phyloP scores from a whole-genome alignment of 2,888 invertebrate species.

The Tetragnatha montana region DNA sequence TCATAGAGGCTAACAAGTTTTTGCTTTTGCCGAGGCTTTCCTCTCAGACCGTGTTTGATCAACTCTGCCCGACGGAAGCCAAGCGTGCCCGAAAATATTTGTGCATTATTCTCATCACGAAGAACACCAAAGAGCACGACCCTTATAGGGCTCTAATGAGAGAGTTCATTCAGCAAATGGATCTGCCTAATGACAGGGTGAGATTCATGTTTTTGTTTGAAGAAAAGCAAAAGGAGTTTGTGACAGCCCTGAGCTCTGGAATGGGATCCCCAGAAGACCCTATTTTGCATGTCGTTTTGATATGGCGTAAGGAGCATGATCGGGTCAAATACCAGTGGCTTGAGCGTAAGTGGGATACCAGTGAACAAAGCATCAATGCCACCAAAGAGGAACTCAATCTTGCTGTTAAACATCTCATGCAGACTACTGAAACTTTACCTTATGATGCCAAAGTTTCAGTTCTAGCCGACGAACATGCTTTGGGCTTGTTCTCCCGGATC shows the following conservation, averaged over 20 bases:
- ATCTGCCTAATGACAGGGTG: conserved; percentile 71
- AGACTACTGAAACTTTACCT: conserved; percentile 84
- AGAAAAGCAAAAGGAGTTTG: conserved; percentile 88
- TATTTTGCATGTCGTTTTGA: conserved; percentile 86
- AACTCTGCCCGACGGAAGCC: conserved; percentile 92
- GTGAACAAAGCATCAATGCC: conserved; percentile 75
- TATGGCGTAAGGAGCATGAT: conserved; percentile 92
- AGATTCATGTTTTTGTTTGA: conserved; percentile 88
- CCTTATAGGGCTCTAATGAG: conserved; percentile 83
- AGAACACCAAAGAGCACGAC: conserved; percentile 79
- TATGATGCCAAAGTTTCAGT: conserved; percentile 85
- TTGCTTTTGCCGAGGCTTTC: conserved; percentile 91
- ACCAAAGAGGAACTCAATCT: conserved; percentile 81
- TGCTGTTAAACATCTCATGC: conserved; percentile 83
- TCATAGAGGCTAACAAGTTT: conserved; percentile 91
- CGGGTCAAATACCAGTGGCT: conserved; percentile 94
- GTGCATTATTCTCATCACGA: conserved; percentile 87
- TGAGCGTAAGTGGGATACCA: conserved; percentile 80
- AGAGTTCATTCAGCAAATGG: conserved; percentile 82
- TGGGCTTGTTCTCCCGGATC: conserved; percentile 83
- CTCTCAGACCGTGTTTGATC: conserved; percentile 90
- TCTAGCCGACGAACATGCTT: conserved; percentile 86
- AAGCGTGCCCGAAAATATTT: conserved; percentile 84
- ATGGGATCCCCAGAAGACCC: conserved; percentile 80
- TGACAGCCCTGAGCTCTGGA: conserved; percentile 82